Evolutionary conservation across 2,113 vertebrate genomes (phyloP).

Genomic region (Cynocephalus volans): DNA sequence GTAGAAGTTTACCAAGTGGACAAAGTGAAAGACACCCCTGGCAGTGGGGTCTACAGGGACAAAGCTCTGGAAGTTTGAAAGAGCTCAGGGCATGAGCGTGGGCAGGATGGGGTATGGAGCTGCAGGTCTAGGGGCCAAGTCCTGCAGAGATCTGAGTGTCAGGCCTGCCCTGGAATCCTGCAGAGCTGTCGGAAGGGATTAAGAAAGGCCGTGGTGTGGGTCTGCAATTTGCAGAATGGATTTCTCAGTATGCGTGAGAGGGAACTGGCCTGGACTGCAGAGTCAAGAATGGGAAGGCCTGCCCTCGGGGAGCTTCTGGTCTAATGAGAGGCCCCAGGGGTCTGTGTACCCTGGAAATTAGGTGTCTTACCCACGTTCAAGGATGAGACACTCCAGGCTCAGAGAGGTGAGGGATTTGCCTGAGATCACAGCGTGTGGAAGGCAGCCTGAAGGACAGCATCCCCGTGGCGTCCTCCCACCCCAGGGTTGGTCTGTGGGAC

Average conservation of each 20-base stretch:
- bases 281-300: background rate
- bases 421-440: background rate
- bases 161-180: background rate
- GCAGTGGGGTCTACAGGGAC: background rate
- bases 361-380: background rate
- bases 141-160: background rate
- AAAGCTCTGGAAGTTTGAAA: background rate
- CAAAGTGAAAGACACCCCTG: background rate
- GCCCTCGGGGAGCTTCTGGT: background rate
- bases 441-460: background rate
- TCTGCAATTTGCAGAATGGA: background rate
- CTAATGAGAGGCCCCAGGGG: background rate
- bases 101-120: rapidly evolving
- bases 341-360: background rate
- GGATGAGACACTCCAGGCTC: background rate
- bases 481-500: too few species aligned
- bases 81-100: background rate
- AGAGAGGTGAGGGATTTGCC: background rate
- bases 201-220: background rate
- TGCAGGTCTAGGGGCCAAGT: rapidly evolving
- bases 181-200: too few species aligned
- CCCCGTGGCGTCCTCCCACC: too few species aligned
- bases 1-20: background rate
- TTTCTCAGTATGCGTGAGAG: rapidly evolving
- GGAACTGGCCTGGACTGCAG: background rate